These are phyloP conservation scores for Boulengeromyrus knoepffleri DNA, from an alignment of 2,113 vertebrate species.

Conservation along the genomic window DNA sequence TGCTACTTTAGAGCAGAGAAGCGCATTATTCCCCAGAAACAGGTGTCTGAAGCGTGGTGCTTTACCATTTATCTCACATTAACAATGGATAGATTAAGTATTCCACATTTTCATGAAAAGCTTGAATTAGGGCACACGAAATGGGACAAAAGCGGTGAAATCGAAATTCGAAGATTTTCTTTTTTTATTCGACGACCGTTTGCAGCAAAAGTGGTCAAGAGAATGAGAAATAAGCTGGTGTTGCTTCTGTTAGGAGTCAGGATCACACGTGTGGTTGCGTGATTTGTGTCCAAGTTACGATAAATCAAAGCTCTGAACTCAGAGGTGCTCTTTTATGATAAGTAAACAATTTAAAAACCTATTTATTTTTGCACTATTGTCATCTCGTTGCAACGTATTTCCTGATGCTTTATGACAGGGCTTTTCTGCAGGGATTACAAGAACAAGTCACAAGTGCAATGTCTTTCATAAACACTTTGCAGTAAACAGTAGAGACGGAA, in stretches of 20 bases:
- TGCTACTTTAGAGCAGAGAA: background rate
- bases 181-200: background rate
- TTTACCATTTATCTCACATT: background rate
- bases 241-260: background rate
- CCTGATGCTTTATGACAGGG: slow-evolving; percentile 8
- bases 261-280: background rate
- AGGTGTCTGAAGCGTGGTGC: background rate
- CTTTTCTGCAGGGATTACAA: slow-evolving; percentile 19
- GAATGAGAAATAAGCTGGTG: background rate
- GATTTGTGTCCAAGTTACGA: background rate
- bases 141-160: background rate
- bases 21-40: background rate
- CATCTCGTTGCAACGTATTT: background rate
- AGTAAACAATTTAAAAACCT: background rate
- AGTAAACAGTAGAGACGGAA: background rate
- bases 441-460: slow-evolving; percentile 39
- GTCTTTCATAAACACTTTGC: slow-evolving; percentile 17
- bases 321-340: background rate
- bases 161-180: background rate
- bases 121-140: background rate
- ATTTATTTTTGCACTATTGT: background rate
- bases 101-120: background rate
- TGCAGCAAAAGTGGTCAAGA: background rate
- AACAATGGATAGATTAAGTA: background rate
- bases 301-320: background rate